These are phyloP conservation scores for Spea multiplicata DNA, from an alignment of 2,113 vertebrate genomes.

Conservation along the genomic window DNA sequence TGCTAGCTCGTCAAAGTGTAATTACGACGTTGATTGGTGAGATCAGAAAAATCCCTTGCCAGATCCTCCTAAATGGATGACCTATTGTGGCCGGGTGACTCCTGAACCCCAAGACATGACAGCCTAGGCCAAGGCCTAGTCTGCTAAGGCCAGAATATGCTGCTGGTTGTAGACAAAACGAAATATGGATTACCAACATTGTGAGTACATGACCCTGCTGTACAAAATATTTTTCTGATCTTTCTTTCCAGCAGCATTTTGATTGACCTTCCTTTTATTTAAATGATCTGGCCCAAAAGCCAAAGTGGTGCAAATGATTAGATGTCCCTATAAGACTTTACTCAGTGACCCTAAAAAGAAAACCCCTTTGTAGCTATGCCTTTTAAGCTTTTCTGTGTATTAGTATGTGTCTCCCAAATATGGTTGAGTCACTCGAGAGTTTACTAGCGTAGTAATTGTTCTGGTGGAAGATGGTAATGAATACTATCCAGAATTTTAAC, in stretches of 20 bases:
- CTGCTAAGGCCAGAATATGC: neutral
- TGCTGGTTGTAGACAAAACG: neutral
- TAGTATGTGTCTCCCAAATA: neutral
- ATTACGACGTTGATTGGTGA: no score
- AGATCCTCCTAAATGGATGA: no score
- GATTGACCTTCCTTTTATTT: no score
- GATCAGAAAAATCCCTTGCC: no score
- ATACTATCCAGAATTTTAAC: constrained; percentile 51
- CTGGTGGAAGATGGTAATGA: constrained; percentile 39
- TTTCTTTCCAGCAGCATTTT: neutral
- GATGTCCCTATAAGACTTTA: neutral
- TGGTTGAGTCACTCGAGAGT: constrained; percentile 11
- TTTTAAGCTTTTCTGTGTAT: neutral
- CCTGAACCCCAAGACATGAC: no score
- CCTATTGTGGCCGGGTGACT: no score
- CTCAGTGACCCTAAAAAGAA: neutral
- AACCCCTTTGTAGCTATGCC: neutral
- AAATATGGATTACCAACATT: neutral
- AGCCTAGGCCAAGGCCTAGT: no score
- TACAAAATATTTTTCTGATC: neutral
- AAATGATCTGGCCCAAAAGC: neutral
- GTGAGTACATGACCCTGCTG: neutral
- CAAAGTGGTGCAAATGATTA: neutral
- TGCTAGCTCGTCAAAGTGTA: no score
- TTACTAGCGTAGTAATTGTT: constrained; percentile 42